phyloP scores from a whole-genome alignment of 2,113 vertebrate genomes.

The Chaetodon auriga region DNA sequence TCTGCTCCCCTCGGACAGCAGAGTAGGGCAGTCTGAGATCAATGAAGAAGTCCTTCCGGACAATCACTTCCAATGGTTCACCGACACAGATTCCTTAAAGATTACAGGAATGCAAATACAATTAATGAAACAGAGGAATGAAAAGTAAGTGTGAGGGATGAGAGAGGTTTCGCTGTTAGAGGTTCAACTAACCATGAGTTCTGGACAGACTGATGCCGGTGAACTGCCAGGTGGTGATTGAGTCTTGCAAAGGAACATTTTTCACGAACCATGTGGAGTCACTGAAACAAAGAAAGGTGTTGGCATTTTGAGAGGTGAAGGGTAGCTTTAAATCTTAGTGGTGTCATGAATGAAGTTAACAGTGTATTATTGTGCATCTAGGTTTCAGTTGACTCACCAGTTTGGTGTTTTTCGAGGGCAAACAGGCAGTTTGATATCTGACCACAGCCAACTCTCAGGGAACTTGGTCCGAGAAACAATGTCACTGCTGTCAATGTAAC shows the following conservation, averaged over 20 bases:
- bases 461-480: conserved; percentile 73
- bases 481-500: conserved; percentile 67
- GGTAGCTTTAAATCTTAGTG: not conserved
- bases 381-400: conserved; percentile 64
- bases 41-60: conserved; percentile 89
- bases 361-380: not conserved
- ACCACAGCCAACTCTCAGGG: conserved; percentile 84
- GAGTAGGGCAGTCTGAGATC: conserved; percentile 84
- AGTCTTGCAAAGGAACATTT: conserved; percentile 84
- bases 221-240: conserved; percentile 93
- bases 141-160: not conserved
- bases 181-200: conserved; percentile 48
- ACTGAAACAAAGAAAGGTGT: conserved; percentile 59
- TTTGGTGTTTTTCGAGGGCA: not conserved
- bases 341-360: not conserved
- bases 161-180: not conserved
- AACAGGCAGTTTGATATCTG: conserved; percentile 54
- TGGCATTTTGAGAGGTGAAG: not conserved
- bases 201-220: conserved; percentile 89
- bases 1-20: conserved; percentile 81
- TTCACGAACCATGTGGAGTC: not conserved
- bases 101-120: not conserved
- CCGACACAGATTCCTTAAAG: conserved; percentile 90
- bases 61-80: conserved; percentile 86
- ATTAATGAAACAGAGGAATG: not conserved